phyloP scores from a whole-genome alignment of 2,113 vertebrate species.

The Abramis brama region DNA sequence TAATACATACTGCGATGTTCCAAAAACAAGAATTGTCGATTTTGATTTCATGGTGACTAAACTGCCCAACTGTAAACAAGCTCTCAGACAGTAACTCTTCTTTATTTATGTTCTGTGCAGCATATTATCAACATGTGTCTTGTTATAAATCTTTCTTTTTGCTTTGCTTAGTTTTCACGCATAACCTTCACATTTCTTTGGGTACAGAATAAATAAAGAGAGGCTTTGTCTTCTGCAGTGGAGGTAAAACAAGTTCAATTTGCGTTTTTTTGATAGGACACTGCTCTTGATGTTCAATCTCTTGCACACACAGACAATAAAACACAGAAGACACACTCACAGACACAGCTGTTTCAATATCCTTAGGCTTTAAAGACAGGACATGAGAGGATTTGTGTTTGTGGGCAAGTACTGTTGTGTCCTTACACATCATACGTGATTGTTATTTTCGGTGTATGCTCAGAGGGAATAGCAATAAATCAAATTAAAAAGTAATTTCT shows the following conservation, averaged over 20 bases:
- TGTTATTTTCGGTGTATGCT: slow-evolving; percentile 66
- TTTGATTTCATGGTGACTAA: not conserved
- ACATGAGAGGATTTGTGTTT: slow-evolving; percentile 38
- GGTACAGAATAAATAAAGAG: slow-evolving; percentile 1
- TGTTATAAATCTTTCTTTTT: slow-evolving; percentile 7
- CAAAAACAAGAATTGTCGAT: too few relatives aligned
- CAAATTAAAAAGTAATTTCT: slow-evolving; percentile 75
- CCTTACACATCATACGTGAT: slow-evolving; percentile 25
- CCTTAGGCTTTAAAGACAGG: slow-evolving; percentile 36
- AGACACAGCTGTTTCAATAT: slow-evolving; percentile 19
- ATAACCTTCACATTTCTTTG: slow-evolving; percentile 1
- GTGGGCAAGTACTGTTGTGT: slow-evolving; percentile 13
- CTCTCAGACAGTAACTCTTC: not conserved
- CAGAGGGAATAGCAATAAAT: slow-evolving; percentile 73
- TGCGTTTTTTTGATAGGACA: slow-evolving; percentile 13
- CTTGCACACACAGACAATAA: not conserved
- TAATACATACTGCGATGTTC: too few relatives aligned
- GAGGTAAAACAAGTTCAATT: slow-evolving; percentile 18
- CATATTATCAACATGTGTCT: not conserved
- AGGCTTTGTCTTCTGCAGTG: slow-evolving; percentile 1
- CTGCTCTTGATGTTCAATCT: slow-evolving; percentile 22
- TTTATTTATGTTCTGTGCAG: slow-evolving; percentile 4
- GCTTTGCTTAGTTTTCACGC: not conserved
- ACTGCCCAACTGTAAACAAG: not conserved
- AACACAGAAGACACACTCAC: not conserved